These are phyloP conservation scores for Notarius quadriscutis DNA, from an alignment of 2,113 vertebrate genomes.

Conservation along the genomic window DNA sequence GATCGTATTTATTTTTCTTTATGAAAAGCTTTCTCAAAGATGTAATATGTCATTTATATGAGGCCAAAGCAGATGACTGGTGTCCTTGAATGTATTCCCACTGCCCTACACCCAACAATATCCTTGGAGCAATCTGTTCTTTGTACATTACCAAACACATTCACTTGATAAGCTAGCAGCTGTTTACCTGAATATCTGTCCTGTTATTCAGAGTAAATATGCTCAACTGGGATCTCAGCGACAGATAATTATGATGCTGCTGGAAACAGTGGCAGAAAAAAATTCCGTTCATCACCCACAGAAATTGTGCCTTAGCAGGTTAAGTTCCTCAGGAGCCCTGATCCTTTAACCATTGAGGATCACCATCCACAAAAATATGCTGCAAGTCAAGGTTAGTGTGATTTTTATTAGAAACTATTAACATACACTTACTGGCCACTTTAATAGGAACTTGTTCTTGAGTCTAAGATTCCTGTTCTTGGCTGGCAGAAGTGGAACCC, in stretches of 20 bases:
- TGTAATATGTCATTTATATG: not conserved
- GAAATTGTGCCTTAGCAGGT: slow-evolving; percentile 34
- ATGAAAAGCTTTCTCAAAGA: not conserved
- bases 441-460: too few relatives aligned
- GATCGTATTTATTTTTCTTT: not conserved
- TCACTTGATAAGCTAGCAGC: not conserved
- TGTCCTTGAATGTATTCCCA: not conserved
- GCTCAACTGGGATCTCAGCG: not conserved
- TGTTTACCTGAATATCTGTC: too few relatives aligned
- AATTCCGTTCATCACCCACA: not conserved
- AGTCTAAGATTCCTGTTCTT: too few relatives aligned
- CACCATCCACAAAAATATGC: not conserved
- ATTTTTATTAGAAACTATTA: too few relatives aligned
- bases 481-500: too few relatives aligned
- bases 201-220: not conserved
- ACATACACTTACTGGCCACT: too few relatives aligned
- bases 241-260: not conserved
- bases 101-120: not conserved
- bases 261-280: not conserved
- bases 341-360: not conserved
- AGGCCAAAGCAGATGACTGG: not conserved
- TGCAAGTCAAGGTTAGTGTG: not conserved
- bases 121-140: not conserved
- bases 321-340: not conserved
- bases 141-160: not conserved